A percentile compares a stretch with the other conserved stretches of the same genome.
phyloP scores from a whole-genome alignment of 2,113 vertebrate genomes.

The Ptychochromis oligacanthus region DNA sequence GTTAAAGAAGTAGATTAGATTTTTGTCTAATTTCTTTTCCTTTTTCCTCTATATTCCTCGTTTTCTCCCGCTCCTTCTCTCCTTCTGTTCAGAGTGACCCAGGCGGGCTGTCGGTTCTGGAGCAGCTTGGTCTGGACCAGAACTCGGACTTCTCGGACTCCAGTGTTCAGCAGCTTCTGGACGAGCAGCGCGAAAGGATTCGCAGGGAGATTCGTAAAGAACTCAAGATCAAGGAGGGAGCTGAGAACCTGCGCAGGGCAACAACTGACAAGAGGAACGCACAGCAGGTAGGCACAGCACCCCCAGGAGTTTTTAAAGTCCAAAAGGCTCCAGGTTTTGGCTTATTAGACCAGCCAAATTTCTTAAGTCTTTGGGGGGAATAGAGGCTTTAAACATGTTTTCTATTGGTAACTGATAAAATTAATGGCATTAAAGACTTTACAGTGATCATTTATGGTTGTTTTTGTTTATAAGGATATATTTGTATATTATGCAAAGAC shows the following conservation, averaged over 20 bases:
- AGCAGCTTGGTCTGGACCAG: constrained; percentile 82
- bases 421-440: not conserved
- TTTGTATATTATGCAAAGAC: not conserved
- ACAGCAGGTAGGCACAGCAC: constrained; percentile 71
- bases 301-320: not conserved
- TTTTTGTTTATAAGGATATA: not conserved
- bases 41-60: not conserved
- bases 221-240: constrained; percentile 94
- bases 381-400: not conserved
- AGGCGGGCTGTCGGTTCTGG: constrained; percentile 79
- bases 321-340: not conserved
- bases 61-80: not conserved
- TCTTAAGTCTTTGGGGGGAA: not conserved
- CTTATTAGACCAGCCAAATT: not conserved
- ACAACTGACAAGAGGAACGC: constrained; percentile 90
- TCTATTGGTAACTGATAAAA: not conserved
- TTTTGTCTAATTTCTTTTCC: not conserved
- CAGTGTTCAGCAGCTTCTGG: constrained; percentile 87
- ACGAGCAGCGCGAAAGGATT: constrained; percentile 88
- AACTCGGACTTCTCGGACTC: constrained; percentile 86
- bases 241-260: constrained; percentile 90
- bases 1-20: not conserved
- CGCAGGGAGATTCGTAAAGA: constrained; percentile 93
- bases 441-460: no score
- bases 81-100: constrained; percentile 79